Percentiles rank a stretch among this genome's conserved stretches.
phyloP scores from a whole-genome alignment of 2,797 vertebrate genomes.

The Botia kubotai region DNA sequence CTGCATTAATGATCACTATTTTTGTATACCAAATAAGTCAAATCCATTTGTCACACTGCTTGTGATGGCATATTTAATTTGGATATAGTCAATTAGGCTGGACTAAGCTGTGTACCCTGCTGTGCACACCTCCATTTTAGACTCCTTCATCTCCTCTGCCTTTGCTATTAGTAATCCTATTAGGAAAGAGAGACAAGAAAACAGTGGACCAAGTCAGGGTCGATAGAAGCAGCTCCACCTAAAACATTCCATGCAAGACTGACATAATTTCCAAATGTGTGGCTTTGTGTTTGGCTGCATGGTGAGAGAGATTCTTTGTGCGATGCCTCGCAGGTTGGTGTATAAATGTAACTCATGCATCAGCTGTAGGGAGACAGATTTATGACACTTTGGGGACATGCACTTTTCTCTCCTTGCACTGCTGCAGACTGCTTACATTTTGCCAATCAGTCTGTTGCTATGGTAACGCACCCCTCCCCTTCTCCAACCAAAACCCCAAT shows the following conservation, averaged over 20 bases:
- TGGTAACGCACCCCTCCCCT: conserved; percentile 78
- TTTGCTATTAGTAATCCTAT: conserved; percentile 98
- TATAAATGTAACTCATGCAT: conserved; percentile 96
- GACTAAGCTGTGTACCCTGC: conserved; percentile 97
- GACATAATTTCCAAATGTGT: conserved; percentile 49
- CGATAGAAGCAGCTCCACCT: conserved; percentile 74
- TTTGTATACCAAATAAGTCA: conserved; percentile 99
- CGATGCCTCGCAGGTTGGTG: conserved; percentile 87
- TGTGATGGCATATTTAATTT: conserved; percentile 99
- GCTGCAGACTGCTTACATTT: conserved; percentile 96
- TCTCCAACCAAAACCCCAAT: conserved; percentile 59
- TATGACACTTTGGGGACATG: conserved; percentile 96
- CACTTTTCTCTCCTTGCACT: conserved; percentile 92
- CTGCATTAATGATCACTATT: conserved; percentile 99
- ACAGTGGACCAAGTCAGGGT: conserved; percentile 70
- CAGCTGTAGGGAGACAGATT: conserved; percentile 95
- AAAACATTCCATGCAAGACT: conserved; percentile 44
- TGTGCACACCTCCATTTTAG: conserved; percentile 97
- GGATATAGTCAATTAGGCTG: conserved; percentile 99
- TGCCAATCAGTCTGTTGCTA: conserved; percentile 99
- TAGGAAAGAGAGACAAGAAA: conserved; percentile 87
- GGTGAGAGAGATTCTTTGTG: conserved; percentile 63
- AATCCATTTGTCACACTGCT: conserved; percentile 99
- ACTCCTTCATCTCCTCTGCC: conserved; percentile 90
- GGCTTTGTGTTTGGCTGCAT: conserved; percentile 37